These are phyloP conservation scores for Sanderia malayensis DNA, from an alignment of 30 jellyfish, hydroid and myxozoan species.

Conservation along the genomic window DNA sequence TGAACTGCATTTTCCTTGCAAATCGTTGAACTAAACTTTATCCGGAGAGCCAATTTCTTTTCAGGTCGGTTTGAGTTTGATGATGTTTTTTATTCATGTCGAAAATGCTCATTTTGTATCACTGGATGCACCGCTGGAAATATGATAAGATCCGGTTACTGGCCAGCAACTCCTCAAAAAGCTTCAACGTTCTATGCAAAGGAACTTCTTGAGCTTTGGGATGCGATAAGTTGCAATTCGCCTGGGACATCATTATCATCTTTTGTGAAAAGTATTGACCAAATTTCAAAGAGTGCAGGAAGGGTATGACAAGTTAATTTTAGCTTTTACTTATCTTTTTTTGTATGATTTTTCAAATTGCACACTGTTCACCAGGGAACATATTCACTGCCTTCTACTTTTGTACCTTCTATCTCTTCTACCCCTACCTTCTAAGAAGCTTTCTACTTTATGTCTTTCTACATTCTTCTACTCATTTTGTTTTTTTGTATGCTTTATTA, in stretches of 20 bases:
- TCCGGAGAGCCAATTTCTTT: neutral
- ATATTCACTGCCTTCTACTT: neutral
- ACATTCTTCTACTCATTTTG: neutral
- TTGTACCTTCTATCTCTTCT: neutral
- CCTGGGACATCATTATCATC: neutral
- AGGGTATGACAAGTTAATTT: neutral
- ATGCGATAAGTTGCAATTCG: neutral
- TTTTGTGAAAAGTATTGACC: neutral
- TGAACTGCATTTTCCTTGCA: constrained; percentile 1
- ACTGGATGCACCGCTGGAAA: neutral
- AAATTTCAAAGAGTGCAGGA: neutral
- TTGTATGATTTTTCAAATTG: neutral
- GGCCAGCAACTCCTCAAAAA: constrained; percentile 2
- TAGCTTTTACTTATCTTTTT: neutral
- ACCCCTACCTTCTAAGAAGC: neutral
- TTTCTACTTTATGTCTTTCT: neutral
- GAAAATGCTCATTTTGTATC: constrained; percentile 12
- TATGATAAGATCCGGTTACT: neutral
- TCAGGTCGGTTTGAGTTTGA: constrained; percentile 21
- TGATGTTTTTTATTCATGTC: constrained; percentile 9
- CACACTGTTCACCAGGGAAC: neutral
- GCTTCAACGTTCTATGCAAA: neutral
- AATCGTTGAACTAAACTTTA: neutral
- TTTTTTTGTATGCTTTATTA: neutral
- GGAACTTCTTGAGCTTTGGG: constrained; percentile 2